Base-by-base conservation (phyloP, 2,888 invertebrate species). In the Hanleya hanleyi region DNA sequence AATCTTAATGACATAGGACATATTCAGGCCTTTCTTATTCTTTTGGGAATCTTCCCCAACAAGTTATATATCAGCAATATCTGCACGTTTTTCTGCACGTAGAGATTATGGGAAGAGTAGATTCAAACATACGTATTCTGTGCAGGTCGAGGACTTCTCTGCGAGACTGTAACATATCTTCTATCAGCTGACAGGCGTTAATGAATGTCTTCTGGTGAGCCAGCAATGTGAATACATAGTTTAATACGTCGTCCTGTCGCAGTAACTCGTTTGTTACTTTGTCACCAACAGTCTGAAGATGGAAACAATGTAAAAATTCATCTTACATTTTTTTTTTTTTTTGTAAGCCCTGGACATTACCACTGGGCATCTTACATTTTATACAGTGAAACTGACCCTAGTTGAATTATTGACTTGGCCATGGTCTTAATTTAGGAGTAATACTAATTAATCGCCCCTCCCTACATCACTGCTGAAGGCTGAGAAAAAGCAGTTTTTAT, bases 111-210 rank as follows among this genome's bases (percentile, higher is more conserved):
- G 9, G n/a, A n/a, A n/a, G n/a, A n/a, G n/a, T n/a, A n/a, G n/a
- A n/a, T n/a, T n/a, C 36, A 33, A 47, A 22, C 88, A 83, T 76
- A 88, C 88, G 73, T 33, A 89, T 87, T 75, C 83, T 84, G 77
- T 86, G 86, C 36, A 89, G 82, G 77, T 88, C 87, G 9, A 89
- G 83, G 37, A 88, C 87, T 65, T 84, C 83, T 77, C 83, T 82
- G 68, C 85, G 81, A 9, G 87, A 85, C 77, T 89, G 89, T 66
- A 89, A 78, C 81, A 89, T 84, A 73, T 89, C 89, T 74, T 90
- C 90, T 33, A 90, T 82, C 37, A 90, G 82, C 75, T 87, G 88
- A 75, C 89, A 88, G 15, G 89, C 84, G 70, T 85, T 87, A 50
- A 88, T 83, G 75, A 85, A 88, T 32, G 89, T 89, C 77, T 89